Conservation (phyloP, 2,888 invertebrate genomes). For the Ypsolopha scabrella region DNA sequence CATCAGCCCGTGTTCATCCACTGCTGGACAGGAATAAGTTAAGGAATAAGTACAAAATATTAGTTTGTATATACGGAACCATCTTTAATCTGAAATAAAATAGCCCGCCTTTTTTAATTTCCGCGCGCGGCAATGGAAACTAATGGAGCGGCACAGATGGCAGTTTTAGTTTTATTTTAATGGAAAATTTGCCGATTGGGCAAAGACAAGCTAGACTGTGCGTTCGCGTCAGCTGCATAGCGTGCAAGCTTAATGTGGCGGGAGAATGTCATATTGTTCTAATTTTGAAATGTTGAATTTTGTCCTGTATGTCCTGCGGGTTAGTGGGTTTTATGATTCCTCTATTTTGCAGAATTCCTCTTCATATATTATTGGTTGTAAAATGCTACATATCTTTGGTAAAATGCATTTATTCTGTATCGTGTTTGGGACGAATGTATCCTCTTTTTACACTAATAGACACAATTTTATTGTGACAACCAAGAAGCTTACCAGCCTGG, state of each 20-base stretch:
- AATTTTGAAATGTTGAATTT: conserved; percentile 7
- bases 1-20: no score
- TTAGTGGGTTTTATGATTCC: neutral
- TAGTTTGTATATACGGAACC: conserved; percentile 1
- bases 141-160: conserved; percentile 6
- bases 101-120: conserved; percentile 7
- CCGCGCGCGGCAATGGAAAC: conserved; percentile 3
- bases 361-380: neutral
- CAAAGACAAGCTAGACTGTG: conserved; percentile 8
- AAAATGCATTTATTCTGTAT: neutral
- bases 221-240: conserved; percentile 10
- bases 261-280: neutral
- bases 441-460: neutral
- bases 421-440: neutral
- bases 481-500: no score
- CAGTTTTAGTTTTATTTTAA: conserved; percentile 14
- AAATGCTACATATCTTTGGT: no score
- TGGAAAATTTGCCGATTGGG: conserved; percentile 11
- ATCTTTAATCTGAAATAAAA: conserved; percentile 3
- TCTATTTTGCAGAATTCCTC: conserved; percentile 4
- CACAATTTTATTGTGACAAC: conserved; percentile 6
- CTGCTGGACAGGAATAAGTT: no score
- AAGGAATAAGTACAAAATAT: no score
- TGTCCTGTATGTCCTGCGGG: no score
- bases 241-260: conserved; percentile 7